Percentiles rank a stretch among this genome's conserved stretches.
Conservation (phyloP, 2,797 vertebrate genomes). For the Epinephelus awoara region DNA sequence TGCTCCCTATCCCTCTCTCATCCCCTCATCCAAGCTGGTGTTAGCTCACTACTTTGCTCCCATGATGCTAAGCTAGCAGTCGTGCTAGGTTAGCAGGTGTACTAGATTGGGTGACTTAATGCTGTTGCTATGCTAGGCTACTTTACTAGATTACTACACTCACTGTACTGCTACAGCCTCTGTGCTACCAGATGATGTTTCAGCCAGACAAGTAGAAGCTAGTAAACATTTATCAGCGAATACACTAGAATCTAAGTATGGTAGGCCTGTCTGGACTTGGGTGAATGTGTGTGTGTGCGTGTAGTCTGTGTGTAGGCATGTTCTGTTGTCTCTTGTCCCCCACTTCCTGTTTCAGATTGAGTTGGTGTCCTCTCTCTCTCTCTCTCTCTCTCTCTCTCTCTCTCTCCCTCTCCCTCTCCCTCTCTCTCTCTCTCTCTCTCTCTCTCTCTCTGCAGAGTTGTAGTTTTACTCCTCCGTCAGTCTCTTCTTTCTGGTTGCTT, state of each 20-base stretch:
- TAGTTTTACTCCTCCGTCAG: constrained; percentile 22
- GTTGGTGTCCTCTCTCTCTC: constrained; percentile 8
- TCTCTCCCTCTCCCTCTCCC: constrained; percentile 1
- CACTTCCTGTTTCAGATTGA: constrained; percentile 54
- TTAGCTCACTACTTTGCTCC: constrained; percentile 35
- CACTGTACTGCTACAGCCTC: constrained; percentile 13
- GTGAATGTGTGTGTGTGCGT: constrained; percentile 20
- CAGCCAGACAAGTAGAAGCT: constrained; percentile 58
- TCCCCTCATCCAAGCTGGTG: constrained; percentile 10
- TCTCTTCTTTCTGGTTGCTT: constrained; percentile 51
- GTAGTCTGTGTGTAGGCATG: constrained; percentile 13
- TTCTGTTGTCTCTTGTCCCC: constrained; percentile 28
- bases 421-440: constrained; percentile 29
- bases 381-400: constrained; percentile 27
- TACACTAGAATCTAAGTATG: neutral
- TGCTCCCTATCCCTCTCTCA: neutral
- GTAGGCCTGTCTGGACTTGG: neutral
- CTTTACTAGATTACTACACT: neutral
- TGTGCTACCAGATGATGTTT: constrained; percentile 55
- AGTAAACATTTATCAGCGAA: neutral
- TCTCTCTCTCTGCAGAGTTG: constrained; percentile 34
- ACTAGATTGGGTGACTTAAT: constrained; percentile 14
- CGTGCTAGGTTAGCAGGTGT: constrained; percentile 20
- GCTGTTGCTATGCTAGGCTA: constrained; percentile 14
- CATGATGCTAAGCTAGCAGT: constrained; percentile 29